These are phyloP conservation scores for Zaprionus tsacasi DNA, from an alignment of 1,140 invertebrate genomes.

Conservation along the genomic window DNA sequence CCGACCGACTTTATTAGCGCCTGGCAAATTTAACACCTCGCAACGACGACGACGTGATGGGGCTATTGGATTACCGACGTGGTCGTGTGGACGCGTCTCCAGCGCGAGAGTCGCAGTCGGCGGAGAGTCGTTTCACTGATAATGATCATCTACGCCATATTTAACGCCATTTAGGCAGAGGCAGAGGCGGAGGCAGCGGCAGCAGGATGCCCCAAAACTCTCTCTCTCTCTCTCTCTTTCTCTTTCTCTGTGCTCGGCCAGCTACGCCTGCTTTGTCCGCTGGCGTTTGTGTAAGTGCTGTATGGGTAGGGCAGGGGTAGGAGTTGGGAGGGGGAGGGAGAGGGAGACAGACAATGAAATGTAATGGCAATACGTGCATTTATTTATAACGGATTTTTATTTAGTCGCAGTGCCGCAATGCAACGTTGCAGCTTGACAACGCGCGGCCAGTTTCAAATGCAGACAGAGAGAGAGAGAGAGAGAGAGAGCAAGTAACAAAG, in stretches of 20 bases:
- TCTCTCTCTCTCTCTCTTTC: background rate
- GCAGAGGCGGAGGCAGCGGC: slow-evolving; percentile 59
- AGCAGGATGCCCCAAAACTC: slow-evolving; percentile 45
- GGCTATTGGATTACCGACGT: slow-evolving; percentile 68
- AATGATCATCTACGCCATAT: slow-evolving; percentile 79
- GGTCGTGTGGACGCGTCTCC: slow-evolving; percentile 15
- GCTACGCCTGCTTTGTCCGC: slow-evolving; percentile 17
- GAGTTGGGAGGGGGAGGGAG: background rate
- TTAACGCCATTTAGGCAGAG: slow-evolving; percentile 75
- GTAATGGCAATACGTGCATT: slow-evolving; percentile 76
- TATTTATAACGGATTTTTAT: slow-evolving; percentile 71
- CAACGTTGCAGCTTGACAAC: slow-evolving; percentile 1
- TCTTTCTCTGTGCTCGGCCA: background rate
- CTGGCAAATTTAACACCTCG: slow-evolving; percentile 67
- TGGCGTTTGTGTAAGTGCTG: slow-evolving; percentile 21
- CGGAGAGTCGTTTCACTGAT: slow-evolving; percentile 51
- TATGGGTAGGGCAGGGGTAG: background rate
- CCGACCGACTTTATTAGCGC: slow-evolving; percentile 67
- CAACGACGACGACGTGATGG: slow-evolving; percentile 62
- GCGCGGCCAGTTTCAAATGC: slow-evolving; percentile 19
- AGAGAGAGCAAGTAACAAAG: background rate
- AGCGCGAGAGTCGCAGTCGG: background rate
- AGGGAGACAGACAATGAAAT: slow-evolving; percentile 66
- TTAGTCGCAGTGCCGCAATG: slow-evolving; percentile 23
- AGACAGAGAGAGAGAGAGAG: background rate